Base-by-base conservation (phyloP, 2,113 vertebrate genomes). In the Trichomycterus rosablanca region DNA sequence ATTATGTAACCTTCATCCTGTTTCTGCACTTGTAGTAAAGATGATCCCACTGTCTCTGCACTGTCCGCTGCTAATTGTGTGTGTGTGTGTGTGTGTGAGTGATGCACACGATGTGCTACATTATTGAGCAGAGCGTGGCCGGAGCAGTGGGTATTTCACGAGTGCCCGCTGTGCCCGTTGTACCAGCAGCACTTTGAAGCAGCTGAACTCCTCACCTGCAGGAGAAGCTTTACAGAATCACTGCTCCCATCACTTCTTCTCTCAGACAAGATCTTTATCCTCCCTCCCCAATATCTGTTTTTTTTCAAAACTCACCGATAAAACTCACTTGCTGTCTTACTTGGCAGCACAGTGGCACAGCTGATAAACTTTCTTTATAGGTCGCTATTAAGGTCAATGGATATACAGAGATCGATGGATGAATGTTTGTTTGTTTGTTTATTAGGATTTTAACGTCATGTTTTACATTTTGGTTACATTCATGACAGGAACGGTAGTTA, bases 171-270 rank as follows among this genome's bases (percentile, higher is more conserved):
- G 32, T 54, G 51, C 35, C 51, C 51, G 20, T 19, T 40, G 52
- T 24, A 55, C 32, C 52, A 55, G 50, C 12, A 7, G 49, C 20
- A 28, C 64, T 67, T 65, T 64, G 72, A 71, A 67, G 72, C 60
- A 20, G 11, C 43, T 74, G 73, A 74, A 74, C 73, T 74, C 46
- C 65, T 68, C 68, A 74, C 68, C 65, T n/a, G 10, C 30, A 51
- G 55, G 49, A 68, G 44, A 58, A 22, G 39, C 53, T 43, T 72
- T 49, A 68, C 40, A 68, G 56, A 67, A 68, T 77, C 69, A 39
- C 68, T 66, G 46, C 39, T 37, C 63, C 22, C 53, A 32, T 49
- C 58, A 14, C 55, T 50, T 60, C 53, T 26, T 59, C 59, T 64
- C 67, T 46, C 23, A 57, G 45, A 5, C 39, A 44, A 46, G 56